Conservation (phyloP, 2,113 vertebrate genomes). For the Lichenostomus cassidix region DNA sequence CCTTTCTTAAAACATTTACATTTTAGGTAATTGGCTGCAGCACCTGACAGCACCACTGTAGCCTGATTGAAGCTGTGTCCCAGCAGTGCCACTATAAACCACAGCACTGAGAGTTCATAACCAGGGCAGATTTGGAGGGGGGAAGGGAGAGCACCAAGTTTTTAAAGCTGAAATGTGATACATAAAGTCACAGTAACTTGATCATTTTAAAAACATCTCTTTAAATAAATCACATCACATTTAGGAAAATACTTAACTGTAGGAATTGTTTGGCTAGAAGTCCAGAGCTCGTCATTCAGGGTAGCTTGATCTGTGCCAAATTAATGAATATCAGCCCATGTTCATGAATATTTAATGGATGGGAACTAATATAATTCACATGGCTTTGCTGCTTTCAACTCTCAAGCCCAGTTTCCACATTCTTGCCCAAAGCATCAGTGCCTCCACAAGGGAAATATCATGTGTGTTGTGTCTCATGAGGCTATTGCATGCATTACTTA, state of each 20-base stretch:
- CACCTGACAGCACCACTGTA: conserved; percentile 9
- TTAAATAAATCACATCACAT: not conserved
- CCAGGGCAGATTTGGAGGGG: not conserved
- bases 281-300: not conserved
- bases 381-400: not conserved
- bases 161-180: conserved; percentile 14
- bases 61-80: conserved; percentile 14
- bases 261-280: not conserved
- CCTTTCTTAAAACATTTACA: conserved; percentile 14
- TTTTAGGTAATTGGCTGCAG: conserved; percentile 46
- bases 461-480: rapidly evolving
- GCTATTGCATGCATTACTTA: not conserved
- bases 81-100: conserved; percentile 27
- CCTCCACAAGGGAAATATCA: not conserved
- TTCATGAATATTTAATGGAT: conserved; percentile 12
- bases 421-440: conserved; percentile 7
- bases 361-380: conserved; percentile 7
- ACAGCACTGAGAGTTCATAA: conserved; percentile 1
- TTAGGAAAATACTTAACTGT: not conserved
- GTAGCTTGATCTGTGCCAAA: not conserved
- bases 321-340: not conserved
- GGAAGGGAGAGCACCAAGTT: not conserved
- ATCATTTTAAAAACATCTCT: conserved; percentile 12
- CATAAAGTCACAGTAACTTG: not conserved
- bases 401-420: not conserved